Evolutionary conservation across 2,797 vertebrate genomes (phyloP).

Genomic region (Balearica regulorum): DNA sequence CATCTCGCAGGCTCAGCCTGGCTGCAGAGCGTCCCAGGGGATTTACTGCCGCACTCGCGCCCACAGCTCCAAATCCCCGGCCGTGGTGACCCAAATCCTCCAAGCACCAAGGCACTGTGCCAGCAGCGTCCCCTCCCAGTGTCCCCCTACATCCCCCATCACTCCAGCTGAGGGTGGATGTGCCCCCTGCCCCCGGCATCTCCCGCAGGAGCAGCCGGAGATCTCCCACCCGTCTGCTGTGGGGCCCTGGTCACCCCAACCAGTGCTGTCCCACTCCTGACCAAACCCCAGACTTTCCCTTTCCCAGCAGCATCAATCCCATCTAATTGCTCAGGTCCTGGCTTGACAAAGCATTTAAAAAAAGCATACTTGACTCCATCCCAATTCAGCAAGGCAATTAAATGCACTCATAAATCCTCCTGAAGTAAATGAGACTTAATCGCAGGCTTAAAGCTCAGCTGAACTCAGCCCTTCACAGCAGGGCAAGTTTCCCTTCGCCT

Average conservation of each 20-base stretch:
- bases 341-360: background rate
- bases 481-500: background rate
- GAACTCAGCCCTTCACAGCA: background rate
- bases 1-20: background rate
- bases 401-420: constrained; percentile 40
- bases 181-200: background rate
- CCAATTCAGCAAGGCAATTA: constrained; percentile 6
- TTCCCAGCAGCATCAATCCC: background rate
- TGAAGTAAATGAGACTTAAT: constrained; percentile 38
- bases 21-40: background rate
- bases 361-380: background rate
- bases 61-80: constrained; percentile 5
- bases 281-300: background rate
- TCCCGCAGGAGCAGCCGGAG: rapidly evolving
- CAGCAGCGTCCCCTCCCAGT: background rate
- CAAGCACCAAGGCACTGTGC: background rate
- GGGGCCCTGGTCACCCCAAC: rapidly evolving
- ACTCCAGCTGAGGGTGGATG: background rate
- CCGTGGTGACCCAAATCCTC: constrained; percentile 28
- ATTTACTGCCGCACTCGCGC: background rate
- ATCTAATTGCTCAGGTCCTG: background rate
- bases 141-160: background rate
- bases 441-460: background rate
- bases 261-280: background rate
- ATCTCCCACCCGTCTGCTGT: background rate